These are phyloP conservation scores for Cryptocephalus primarius DNA, from an alignment of 2,888 invertebrate genomes.

Conservation along the genomic window DNA sequence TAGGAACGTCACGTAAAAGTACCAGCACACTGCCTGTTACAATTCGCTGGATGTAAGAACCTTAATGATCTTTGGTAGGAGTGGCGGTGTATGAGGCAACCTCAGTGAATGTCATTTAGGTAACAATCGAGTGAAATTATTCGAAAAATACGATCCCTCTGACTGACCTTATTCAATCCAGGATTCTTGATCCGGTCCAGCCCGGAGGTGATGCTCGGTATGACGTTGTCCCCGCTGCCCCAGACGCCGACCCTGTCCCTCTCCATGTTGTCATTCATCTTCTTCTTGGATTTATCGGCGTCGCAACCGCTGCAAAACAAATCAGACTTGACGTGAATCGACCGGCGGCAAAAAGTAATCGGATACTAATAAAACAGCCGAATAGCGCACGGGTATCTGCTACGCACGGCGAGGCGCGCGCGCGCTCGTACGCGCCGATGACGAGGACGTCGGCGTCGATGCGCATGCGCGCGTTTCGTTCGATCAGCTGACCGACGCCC, in stretches of 20 bases:
- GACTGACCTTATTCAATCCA: conserved; percentile 24
- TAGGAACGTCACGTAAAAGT: no score
- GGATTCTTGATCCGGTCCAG: conserved; percentile 21
- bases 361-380: conserved; percentile 1
- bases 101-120: no score
- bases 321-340: conserved; percentile 1
- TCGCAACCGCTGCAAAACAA: conserved; percentile 1
- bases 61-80: no score
- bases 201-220: conserved; percentile 19
- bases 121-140: no score
- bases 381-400: neutral
- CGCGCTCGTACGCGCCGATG: neutral
- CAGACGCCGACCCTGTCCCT: conserved; percentile 25
- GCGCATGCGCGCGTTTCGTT: neutral
- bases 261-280: conserved; percentile 11
- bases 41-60: no score
- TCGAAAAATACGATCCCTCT: neutral
- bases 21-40: no score
- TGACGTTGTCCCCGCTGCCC: conserved; percentile 22
- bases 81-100: no score
- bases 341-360: conserved; percentile 8
- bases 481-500: conserved; percentile 6
- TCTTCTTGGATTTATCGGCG: conserved; percentile 1
- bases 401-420: conserved; percentile 1
- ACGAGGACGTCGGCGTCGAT: conserved; percentile 1